Conservation (phyloP, 1,140 invertebrate species). For the Drosophila pectinifera region DNA sequence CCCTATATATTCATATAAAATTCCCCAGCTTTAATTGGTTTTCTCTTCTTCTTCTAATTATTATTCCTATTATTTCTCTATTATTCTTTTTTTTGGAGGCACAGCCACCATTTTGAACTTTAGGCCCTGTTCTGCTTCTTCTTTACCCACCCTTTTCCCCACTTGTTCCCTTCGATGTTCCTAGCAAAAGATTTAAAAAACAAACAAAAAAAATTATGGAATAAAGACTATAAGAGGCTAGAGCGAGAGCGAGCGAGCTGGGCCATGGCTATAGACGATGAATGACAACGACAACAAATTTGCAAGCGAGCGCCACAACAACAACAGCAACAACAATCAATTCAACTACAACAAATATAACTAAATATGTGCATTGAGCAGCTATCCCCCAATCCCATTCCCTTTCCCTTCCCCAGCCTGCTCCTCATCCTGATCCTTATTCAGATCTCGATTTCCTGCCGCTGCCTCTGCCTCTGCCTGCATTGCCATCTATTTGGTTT, state of each 20-base stretch:
- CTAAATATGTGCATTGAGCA: constrained; percentile 73
- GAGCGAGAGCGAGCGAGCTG: background rate
- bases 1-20: constrained; percentile 15
- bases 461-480: constrained; percentile 1
- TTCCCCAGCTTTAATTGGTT: constrained; percentile 9
- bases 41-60: constrained; percentile 19
- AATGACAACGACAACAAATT: constrained; percentile 67
- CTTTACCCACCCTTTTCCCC: background rate
- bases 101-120: constrained; percentile 80
- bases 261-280: constrained; percentile 35
- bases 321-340: constrained; percentile 51
- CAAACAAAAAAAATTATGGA: constrained; percentile 1
- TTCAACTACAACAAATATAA: constrained; percentile 67
- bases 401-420: background rate
- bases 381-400: constrained; percentile 13
- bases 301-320: constrained; percentile 34
- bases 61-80: constrained; percentile 22
- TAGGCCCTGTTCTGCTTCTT: constrained; percentile 60
- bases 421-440: background rate
- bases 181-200: background rate
- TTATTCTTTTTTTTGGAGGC: constrained; percentile 56
- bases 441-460: background rate
- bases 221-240: background rate
- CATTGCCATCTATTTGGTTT: constrained; percentile 73
- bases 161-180: constrained; percentile 25